Evolutionary conservation across 2,797 vertebrate genomes (phyloP).

Genomic region (Myotis planiceps): DNA sequence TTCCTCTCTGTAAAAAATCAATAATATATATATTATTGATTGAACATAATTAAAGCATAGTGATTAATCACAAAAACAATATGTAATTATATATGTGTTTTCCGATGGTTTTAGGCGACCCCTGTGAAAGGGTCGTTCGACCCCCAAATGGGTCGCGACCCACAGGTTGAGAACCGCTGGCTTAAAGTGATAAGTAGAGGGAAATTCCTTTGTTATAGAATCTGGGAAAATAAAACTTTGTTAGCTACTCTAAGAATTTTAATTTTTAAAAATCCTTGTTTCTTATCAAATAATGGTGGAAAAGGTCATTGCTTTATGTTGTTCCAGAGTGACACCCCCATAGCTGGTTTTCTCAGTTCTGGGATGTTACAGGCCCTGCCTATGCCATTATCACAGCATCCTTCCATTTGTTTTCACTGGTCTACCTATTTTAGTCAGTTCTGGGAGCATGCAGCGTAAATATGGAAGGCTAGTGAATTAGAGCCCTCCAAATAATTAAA

Average conservation of each 20-base stretch:
- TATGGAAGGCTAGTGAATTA: neutral
- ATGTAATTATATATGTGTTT: no score
- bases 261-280: neutral
- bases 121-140: no score
- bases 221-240: neutral
- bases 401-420: neutral
- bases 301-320: neutral
- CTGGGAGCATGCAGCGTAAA: constrained; percentile 25
- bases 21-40: no score
- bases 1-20: no score
- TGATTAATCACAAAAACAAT: no score
- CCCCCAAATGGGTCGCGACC: no score
- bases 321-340: neutral
- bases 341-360: neutral
- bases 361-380: neutral
- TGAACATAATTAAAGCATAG: no score
- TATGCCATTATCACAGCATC: neutral
- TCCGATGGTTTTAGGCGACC: no score
- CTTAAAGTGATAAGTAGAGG: neutral
- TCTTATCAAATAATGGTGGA: constrained; percentile 20
- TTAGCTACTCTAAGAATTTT: constrained; percentile 19
- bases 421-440: neutral
- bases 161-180: no score
- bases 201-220: neutral
- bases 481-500: neutral